Evolutionary conservation across 35 echinoderm and acorn worm genomes (phyloP).

Genomic region (Chiridota heheva): DNA sequence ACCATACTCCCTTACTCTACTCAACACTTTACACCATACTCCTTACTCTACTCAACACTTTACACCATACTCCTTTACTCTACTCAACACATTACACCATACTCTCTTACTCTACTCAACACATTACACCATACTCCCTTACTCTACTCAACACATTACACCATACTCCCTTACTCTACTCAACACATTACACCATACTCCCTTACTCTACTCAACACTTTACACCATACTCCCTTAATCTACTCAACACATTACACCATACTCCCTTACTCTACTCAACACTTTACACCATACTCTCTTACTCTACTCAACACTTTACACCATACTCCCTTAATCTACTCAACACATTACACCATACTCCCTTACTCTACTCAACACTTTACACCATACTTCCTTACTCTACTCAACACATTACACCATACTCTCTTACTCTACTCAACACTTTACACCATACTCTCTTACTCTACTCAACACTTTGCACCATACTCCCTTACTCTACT

Average conservation of each 20-base stretch:
- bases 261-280: slow-evolving; percentile 34
- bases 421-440: slow-evolving; percentile 34
- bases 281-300: slow-evolving; percentile 20
- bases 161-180: slow-evolving; percentile 29
- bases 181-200: slow-evolving; percentile 37
- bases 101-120: slow-evolving; percentile 34
- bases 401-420: slow-evolving; percentile 39
- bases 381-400: slow-evolving; percentile 17
- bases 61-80: slow-evolving; percentile 20
- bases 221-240: slow-evolving; percentile 19
- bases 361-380: slow-evolving; percentile 40
- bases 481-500: slow-evolving; percentile 29
- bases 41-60: no score
- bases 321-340: no score
- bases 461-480: slow-evolving; percentile 43
- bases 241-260: slow-evolving; percentile 39
- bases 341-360: slow-evolving; percentile 20
- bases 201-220: slow-evolving; percentile 40
- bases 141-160: slow-evolving; percentile 43
- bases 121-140: slow-evolving; percentile 17
- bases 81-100: slow-evolving; percentile 39
- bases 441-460: slow-evolving; percentile 20
- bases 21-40: no score
- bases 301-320: slow-evolving; percentile 57
- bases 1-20: slow-evolving; percentile 26